Percentiles rank a stretch among this genome's conserved stretches.
Evolutionary conservation across 2,113 vertebrate species (phyloP).

Genomic region (Physeter macrocephalus): DNA sequence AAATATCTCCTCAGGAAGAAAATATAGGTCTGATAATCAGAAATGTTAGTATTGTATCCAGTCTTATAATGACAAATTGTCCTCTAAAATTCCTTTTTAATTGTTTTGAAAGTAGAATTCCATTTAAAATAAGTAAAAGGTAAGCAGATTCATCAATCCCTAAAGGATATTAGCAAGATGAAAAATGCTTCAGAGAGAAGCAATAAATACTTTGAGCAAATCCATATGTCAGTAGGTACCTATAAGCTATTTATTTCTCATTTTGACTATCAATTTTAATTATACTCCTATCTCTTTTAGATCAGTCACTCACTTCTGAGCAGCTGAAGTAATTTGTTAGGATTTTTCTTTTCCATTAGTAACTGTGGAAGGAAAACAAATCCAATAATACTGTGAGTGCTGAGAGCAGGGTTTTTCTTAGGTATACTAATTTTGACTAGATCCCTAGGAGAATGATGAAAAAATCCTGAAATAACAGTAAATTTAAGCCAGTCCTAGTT

Average conservation of each 20-base stretch:
- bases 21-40: not conserved
- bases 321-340: not conserved
- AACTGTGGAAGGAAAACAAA: not conserved
- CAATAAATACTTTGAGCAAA: conserved; percentile 3
- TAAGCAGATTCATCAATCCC: not conserved
- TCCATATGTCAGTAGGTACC: not conserved
- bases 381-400: not conserved
- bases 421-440: not conserved
- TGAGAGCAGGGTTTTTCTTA: not conserved
- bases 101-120: not conserved
- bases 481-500: not conserved
- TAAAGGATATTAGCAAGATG: not conserved
- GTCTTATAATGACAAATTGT: not conserved
- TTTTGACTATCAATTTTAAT: not conserved
- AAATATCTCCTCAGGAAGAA: conserved; percentile 5
- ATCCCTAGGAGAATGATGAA: not conserved
- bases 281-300: not conserved
- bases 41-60: not conserved
- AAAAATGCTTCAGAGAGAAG: not conserved
- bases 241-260: conserved; percentile 5
- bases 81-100: not conserved
- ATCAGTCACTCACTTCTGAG: not conserved
- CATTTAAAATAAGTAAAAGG: not conserved
- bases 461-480: not conserved
- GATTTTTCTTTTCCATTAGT: not conserved